Evolutionary conservation across 1,140 invertebrate genomes (phyloP), one percentile per base, ranked within the genome.

Genomic region (Brachionus koreanus): DNA sequence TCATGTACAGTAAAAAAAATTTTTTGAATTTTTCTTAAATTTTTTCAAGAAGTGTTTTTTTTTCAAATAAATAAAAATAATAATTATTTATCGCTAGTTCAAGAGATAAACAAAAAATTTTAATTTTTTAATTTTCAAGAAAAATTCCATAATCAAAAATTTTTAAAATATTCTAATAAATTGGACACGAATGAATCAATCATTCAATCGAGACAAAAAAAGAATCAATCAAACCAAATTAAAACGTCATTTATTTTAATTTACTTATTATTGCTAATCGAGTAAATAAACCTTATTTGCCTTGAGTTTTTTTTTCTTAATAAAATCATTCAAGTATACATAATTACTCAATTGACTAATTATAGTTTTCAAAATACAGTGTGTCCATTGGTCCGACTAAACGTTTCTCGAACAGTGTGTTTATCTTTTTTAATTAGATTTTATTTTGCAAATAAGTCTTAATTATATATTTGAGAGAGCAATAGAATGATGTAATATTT

Each of bases 351-450:
- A 65, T 65, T 65, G 25, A 23, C 33, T 65, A 65, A 65, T 65
- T 65, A 65, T 65, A 65, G 63, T 33, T 57, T 57, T 57, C 16
- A 57, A 57, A 19, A 13, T 49, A 57, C 3, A 23, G 9, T 25
- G 3, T 57, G 49, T 57, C 49, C 49, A 57, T 7, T 57, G 49
- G 49, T 57, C 49, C 49, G 49, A 9, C 49, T 57, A 23, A 57
- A 57, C 16, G 49, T 57, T 57, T 57, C 25, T 65, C 33, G 63
- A 65, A 33, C 63, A 65, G 63, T 65, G 25, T 65, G 63, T 69
- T 69, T 69, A 69, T 69, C 65, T 69, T 37, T 12, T 69, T 35
- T 69, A 69, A 69, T 69, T 69, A 39, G 65, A 69, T 69, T 69
- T 69, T 35, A 69, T 69, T 69, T 69, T 69, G 33, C 33, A 39